Conservation (phyloP, 2,888 invertebrate species). For the Xanthostigma xanthostigma region DNA sequence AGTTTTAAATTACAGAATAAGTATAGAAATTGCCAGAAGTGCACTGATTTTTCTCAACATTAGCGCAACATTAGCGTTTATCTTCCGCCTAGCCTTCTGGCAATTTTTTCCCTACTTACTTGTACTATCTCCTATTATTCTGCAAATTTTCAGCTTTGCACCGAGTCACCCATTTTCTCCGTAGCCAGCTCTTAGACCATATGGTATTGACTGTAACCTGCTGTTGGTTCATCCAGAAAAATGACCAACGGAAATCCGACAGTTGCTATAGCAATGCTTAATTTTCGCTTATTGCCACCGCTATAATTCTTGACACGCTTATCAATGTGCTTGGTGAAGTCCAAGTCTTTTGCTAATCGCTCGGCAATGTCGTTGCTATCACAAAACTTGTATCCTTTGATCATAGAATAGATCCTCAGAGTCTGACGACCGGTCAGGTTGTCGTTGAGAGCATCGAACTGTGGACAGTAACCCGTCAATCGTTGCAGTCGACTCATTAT, state of each 20-base stretch:
- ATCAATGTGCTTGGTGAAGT: constrained; percentile 44
- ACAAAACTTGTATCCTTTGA: constrained; percentile 40
- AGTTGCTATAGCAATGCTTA: constrained; percentile 55
- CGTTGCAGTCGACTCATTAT: constrained; percentile 19
- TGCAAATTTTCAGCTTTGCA: too few relatives aligned
- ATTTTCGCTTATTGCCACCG: constrained; percentile 59
- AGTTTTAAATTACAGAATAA: too few relatives aligned
- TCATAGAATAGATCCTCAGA: constrained; percentile 43
- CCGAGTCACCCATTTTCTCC: too few relatives aligned
- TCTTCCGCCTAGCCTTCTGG: too few relatives aligned
- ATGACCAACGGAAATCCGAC: constrained; percentile 52
- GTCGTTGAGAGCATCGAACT: constrained; percentile 57
- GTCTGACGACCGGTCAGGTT: constrained; percentile 58
- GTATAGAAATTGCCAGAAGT: too few relatives aligned
- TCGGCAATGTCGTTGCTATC: constrained; percentile 26
- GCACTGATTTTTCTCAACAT: too few relatives aligned
- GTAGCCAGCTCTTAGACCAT: too few relatives aligned
- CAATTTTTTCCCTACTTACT: too few relatives aligned
- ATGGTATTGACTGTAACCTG: too few relatives aligned
- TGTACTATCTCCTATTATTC: too few relatives aligned
- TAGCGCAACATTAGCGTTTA: too few relatives aligned
- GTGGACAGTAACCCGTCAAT: constrained; percentile 52
- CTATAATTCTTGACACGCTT: constrained; percentile 44
- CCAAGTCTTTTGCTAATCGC: constrained; percentile 36
- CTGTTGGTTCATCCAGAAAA: constrained; percentile 52